A percentile compares a stretch with the other conserved stretches of the same genome.
Conservation (phyloP, 1,140 invertebrate genomes). For the Diorhabda carinulata region DNA sequence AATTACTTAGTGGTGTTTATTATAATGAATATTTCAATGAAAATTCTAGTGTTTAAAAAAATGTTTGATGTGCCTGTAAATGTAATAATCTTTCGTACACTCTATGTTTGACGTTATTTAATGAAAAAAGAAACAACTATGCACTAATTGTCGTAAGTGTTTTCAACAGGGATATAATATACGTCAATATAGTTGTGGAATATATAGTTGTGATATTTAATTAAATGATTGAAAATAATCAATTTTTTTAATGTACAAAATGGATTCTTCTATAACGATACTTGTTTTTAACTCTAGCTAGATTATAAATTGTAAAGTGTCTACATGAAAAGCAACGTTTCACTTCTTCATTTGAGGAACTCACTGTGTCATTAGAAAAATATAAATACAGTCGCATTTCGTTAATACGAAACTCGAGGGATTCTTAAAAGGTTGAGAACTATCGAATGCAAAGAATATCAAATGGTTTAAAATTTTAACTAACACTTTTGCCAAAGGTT, state of each 20-base stretch:
- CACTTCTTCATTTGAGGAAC: no score
- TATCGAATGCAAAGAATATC: not conserved
- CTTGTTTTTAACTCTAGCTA: no score
- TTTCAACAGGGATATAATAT: constrained; percentile 32
- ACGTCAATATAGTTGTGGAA: constrained; percentile 43
- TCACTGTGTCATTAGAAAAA: no score
- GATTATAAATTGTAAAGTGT: no score
- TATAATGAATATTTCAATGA: not conserved
- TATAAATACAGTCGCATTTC: not conserved
- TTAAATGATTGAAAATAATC: constrained; percentile 29
- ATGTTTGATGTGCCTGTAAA: constrained; percentile 37
- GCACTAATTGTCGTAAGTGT: constrained; percentile 34
- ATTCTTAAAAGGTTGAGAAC: not conserved
- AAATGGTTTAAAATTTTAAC: not conserved
- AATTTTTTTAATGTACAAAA: constrained; percentile 29
- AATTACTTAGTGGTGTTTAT: not conserved
- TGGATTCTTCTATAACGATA: no score
- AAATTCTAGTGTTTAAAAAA: constrained; percentile 14
- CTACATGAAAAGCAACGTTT: no score
- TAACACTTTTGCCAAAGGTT: not conserved
- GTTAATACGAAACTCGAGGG: constrained; percentile 10
- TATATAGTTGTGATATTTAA: constrained; percentile 47
- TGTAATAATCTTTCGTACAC: constrained; percentile 28
- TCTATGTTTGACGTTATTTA: constrained; percentile 32
- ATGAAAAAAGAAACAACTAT: constrained; percentile 19